Evolutionary conservation across 2,888 invertebrate species (phyloP), one percentile per base, ranked within the genome.

Genomic region (Nyleta sp.): DNA sequence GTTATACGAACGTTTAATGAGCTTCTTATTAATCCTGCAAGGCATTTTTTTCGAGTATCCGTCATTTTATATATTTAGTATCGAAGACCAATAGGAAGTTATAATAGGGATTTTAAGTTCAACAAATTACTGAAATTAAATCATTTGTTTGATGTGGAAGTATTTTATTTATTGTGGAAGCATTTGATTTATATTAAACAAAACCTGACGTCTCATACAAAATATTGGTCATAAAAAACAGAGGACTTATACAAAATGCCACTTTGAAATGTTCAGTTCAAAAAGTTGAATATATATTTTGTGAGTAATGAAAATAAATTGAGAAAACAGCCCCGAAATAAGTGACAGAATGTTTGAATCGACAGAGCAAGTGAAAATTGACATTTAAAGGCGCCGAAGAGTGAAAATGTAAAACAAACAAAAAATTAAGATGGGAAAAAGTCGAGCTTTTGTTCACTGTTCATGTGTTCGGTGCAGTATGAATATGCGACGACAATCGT

Each of bases 401-500:
- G n/a, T n/a, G 1, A 31, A 22, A 24, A 22, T 17, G 10, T 10
- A 18, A 48, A 48, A 15, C 48, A 31, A 13, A 18, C 31, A 31
- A 33, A 22, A 53, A 53, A 15, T 22, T 33, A 68, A 52, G 40
- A 53, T 33, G 53, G 62, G 57, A 44, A 52, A 75, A 52, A 72
- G 48, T 72, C 65, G 73, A 67, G 62, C 44, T 44, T 67, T 70
- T 79, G 76, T 79, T 81, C 70, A 81, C 77, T 78, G 77, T 81
- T 84, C 71, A 83, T 84, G 80, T 84, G 80, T 84, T 84, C 82
- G 85, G 81, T 83, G 84, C 89, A 90, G 90, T 89, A 88, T 87
- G 88, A 89, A 86, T 88, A 85, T 86, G 85, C 87, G 86, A 84
- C 86, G 89, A 77, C 87, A 89, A 86, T 87, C 90, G 82, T 88